Base-by-base conservation (phyloP, 2,113 vertebrate species). In the Macrotus californicus region DNA sequence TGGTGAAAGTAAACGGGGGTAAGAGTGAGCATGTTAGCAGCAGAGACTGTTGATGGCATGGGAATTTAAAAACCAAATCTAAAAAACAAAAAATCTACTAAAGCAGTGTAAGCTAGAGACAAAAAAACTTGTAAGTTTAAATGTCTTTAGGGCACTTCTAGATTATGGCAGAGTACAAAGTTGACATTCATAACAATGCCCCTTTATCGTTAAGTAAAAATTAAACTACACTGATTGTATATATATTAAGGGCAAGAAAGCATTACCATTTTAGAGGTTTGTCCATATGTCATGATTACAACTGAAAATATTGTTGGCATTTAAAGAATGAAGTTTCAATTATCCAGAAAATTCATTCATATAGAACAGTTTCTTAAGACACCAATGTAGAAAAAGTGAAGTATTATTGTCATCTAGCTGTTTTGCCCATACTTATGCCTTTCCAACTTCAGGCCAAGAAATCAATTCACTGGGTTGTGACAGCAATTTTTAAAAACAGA, bases 271-370 rank as follows among this genome's bases (percentile, higher is more conserved):
- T 87, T 79, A 39, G 22, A 93, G 81, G 19, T 84, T 34, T 85
- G 21, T 18, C 31, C 31, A 95, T 29, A 77, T 76, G 64, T 48
- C 29, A 80, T 82, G 61, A 46, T 76, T 72, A 94, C 2, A 80
- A 36, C 0, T 43, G 34, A 89, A 93, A 84, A 73, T 81, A 61
- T 61, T 88, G 88, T 81, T 85, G 84, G 54, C 9, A 64, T 31
- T 91, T 89, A 66, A 83, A 80, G 26, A 76, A n/a, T 59, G 3
- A 96, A 86, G 34, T 90, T 95, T 94, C 67, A 94, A 61, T 85
- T 84, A 93, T 76, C 39, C 69, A 91, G 43, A 88, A 91, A 96
- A 90, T 59, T 75, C 39, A 64, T 26, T 90, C 34, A 81, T 52
- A 34, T 5, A 89, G 21, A 70, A 64, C 26, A 75, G 24, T 36